Evolutionary conservation across 1,140 invertebrate species (phyloP).

Genomic region (Panagrolaimus sp.): DNA sequence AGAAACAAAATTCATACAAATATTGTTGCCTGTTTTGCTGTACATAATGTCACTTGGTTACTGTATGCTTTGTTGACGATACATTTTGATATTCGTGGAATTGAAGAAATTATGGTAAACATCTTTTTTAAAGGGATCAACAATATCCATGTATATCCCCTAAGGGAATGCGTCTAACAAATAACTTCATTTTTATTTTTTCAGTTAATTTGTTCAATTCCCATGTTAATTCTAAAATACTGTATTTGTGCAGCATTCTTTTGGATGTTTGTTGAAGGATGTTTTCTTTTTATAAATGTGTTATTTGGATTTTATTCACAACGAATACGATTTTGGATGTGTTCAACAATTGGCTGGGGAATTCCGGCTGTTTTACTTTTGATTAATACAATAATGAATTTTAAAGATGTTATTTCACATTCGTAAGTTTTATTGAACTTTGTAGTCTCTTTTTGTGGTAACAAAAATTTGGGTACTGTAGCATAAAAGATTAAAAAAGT

Average conservation of each 20-base stretch:
- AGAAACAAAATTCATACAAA: neutral
- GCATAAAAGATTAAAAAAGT: too few relatives aligned
- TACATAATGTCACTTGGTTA: slow-evolving; percentile 10
- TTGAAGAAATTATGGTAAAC: slow-evolving; percentile 12
- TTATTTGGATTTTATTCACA: neutral
- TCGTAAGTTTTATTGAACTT: neutral
- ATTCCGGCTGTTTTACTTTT: neutral
- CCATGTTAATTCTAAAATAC: neutral
- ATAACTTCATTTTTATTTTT: neutral
- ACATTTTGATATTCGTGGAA: neutral
- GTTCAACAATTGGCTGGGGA: neutral
- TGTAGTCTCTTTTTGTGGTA: neutral
- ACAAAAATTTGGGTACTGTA: too few relatives aligned
- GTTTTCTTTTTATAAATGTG: neutral
- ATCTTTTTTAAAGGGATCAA: neutral
- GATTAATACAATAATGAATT: neutral
- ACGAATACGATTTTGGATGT: neutral
- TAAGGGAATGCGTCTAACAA: neutral
- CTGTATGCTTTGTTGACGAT: neutral
- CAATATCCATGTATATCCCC: neutral
- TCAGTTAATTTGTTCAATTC: slow-evolving; percentile 10
- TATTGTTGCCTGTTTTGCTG: slow-evolving; percentile 9
- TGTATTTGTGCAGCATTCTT: neutral
- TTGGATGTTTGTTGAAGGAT: slow-evolving; percentile 11
- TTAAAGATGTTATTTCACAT: neutral